Conservation (phyloP, 2,797 vertebrate species). For the Florisuga fusca region DNA sequence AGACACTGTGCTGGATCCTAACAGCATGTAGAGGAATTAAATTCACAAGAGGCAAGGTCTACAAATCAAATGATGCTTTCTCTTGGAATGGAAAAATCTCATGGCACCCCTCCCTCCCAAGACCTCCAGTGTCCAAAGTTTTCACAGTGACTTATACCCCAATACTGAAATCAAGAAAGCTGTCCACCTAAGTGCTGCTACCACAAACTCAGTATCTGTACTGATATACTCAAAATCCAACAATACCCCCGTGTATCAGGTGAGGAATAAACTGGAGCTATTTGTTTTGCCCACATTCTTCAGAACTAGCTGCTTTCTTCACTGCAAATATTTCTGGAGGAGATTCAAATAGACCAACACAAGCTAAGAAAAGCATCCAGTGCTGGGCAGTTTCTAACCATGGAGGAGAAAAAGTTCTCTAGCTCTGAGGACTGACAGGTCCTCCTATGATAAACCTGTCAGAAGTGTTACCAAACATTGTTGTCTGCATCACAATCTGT, state of each 20-base stretch:
- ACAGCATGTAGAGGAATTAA: not conserved
- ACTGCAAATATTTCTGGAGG: not conserved
- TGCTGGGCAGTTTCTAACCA: not conserved
- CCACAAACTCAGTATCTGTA: not conserved
- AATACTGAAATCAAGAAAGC: not conserved
- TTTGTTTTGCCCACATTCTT: constrained; percentile 29
- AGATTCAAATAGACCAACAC: not conserved
- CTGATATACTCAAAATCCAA: not conserved
- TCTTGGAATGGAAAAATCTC: not conserved
- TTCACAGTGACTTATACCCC: not conserved
- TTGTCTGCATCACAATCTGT: constrained; percentile 79
- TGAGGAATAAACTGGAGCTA: constrained; percentile 6
- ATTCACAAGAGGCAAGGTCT: not conserved
- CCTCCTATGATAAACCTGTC: constrained; percentile 69
- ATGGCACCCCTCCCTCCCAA: not conserved
- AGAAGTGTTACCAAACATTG: constrained; percentile 73
- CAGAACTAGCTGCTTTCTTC: not conserved
- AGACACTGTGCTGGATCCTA: not conserved
- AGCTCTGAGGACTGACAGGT: constrained; percentile 45
- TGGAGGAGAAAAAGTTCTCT: constrained; percentile 10
- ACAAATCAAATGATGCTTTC: not conserved
- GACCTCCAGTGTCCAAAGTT: not conserved
- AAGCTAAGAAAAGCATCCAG: not conserved
- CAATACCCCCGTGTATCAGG: not conserved
- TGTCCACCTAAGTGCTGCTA: not conserved